These are phyloP conservation scores for Oreohelix idahoensis DNA, from an alignment of 1,140 invertebrate genomes.

Conservation along the genomic window DNA sequence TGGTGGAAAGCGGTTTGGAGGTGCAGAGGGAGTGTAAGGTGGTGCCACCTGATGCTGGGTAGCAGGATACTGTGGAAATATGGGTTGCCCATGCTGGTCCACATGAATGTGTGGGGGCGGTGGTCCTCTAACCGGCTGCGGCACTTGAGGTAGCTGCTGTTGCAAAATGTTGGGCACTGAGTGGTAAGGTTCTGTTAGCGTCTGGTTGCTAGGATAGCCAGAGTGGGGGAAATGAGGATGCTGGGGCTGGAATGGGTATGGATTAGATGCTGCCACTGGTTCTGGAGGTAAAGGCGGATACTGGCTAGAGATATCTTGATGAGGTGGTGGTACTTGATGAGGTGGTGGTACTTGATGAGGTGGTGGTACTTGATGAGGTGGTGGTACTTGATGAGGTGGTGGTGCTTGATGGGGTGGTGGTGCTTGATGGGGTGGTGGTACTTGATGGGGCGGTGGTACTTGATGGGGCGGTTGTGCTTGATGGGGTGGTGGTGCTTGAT, in stretches of 20 bases:
- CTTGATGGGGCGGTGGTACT: neutral
- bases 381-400: neutral
- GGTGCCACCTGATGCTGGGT: neutral
- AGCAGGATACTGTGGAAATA: neutral
- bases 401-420: neutral
- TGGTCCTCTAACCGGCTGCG: neutral
- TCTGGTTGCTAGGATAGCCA: neutral
- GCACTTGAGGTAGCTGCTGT: neutral
- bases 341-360: slow-evolving; percentile 28
- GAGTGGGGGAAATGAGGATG: neutral
- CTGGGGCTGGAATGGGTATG: slow-evolving; percentile 12
- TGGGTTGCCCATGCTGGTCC: neutral
- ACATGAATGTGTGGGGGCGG: neutral
- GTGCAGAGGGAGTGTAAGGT: neutral
- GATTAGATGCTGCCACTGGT: neutral
- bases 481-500: neutral
- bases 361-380: slow-evolving; percentile 7
- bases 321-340: neutral
- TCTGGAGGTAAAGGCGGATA: neutral
- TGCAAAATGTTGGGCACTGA: neutral
- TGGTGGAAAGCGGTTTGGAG: neutral
- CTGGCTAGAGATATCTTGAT: slow-evolving; percentile 10
- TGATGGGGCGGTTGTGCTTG: neutral
- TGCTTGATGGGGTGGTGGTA: neutral
- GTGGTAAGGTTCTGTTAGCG: slow-evolving; percentile 1